Conservation (phyloP, 2,113 vertebrate species). For the Chaetodon trifascialis region DNA sequence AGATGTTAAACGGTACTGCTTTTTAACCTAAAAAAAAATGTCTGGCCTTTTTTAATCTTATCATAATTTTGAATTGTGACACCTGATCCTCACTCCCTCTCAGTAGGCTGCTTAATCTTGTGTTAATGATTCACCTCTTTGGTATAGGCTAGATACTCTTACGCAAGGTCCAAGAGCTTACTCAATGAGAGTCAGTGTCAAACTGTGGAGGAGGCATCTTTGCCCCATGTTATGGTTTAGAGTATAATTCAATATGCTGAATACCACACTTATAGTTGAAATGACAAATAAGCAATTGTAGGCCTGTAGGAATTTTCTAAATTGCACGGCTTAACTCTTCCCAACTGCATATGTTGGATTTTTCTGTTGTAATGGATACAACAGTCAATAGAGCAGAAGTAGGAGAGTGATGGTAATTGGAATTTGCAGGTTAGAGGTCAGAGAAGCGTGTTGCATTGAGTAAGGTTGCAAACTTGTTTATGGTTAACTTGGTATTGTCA, state of each 20-base stretch:
- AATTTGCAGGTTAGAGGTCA: not conserved
- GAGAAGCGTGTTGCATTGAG: not conserved
- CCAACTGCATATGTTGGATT: not conserved
- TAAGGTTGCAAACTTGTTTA: not conserved
- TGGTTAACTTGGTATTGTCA: not conserved
- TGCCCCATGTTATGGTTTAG: not conserved
- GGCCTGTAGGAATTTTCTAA: not conserved
- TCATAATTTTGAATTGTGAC: not conserved
- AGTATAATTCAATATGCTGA: not conserved
- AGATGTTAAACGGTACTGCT: not conserved
- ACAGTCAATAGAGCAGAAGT: not conserved
- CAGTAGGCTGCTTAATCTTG: not conserved
- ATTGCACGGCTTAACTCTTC: not conserved
- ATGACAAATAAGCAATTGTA: not conserved
- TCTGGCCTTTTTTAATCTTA: not conserved
- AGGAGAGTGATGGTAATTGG: not conserved
- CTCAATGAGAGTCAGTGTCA: not conserved
- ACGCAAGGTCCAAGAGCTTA: not conserved
- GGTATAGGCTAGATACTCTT: not conserved
- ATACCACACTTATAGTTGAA: not conserved
- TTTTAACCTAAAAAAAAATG: not conserved
- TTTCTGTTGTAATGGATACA: not conserved
- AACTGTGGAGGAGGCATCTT: not conserved
- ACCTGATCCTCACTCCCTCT: not conserved
- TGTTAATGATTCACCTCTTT: conserved; percentile 23